Percentiles rank a stretch among this genome's conserved stretches.
These are phyloP conservation scores for Sprattus sprattus DNA, from an alignment of 2,113 vertebrate genomes.

Conservation along the genomic window DNA sequence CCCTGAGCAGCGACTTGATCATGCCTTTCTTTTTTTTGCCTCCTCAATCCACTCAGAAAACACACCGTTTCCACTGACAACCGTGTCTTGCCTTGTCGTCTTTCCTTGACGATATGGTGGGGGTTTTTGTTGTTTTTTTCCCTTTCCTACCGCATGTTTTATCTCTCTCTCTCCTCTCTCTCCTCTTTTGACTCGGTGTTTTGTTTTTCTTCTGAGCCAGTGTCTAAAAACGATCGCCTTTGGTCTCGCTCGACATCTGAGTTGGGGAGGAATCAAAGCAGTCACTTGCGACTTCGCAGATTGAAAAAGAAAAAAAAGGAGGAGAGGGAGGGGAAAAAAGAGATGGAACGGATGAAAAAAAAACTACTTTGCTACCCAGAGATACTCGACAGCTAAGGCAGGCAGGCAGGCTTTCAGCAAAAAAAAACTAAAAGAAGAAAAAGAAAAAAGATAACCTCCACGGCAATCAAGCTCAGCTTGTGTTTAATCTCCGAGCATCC, in stretches of 20 bases:
- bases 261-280: slow-evolving; percentile 36
- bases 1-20: slow-evolving; percentile 37
- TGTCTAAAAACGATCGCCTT: slow-evolving; percentile 33
- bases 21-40: slow-evolving; percentile 8
- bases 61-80: slow-evolving; percentile 28
- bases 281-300: slow-evolving; percentile 23
- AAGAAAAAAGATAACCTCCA: slow-evolving; percentile 30
- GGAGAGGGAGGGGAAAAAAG: neutral
- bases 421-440: neutral
- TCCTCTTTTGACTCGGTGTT: slow-evolving; percentile 5
- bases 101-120: neutral
- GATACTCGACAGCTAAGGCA: neutral
- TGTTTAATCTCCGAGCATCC: slow-evolving; percentile 41
- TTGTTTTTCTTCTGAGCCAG: slow-evolving; percentile 22
- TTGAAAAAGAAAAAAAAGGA: neutral
- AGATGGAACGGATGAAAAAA: neutral
- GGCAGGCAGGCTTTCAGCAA: neutral
- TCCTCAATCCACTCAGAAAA: slow-evolving; percentile 14
- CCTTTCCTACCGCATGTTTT: slow-evolving; percentile 17
- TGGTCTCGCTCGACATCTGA: slow-evolving; percentile 31
- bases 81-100: slow-evolving; percentile 27
- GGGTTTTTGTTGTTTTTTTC: neutral
- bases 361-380: slow-evolving; percentile 2
- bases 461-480: slow-evolving; percentile 23
- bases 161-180: neutral